Conservation (phyloP, 1,140 invertebrate species). For the Leptestheria dahalacensis region DNA sequence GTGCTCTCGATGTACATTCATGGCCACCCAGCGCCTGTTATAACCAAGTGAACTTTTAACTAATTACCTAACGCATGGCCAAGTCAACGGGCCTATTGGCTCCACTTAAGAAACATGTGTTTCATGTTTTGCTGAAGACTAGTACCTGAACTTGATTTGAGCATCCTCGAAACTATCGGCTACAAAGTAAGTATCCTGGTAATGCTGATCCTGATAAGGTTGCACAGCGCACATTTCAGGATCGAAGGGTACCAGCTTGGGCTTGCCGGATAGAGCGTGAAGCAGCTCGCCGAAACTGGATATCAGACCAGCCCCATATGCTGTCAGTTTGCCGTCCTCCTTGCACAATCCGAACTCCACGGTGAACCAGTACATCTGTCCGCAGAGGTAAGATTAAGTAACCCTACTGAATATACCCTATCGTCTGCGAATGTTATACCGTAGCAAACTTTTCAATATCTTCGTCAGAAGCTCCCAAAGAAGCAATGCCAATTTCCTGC, state of each 20-base stretch:
- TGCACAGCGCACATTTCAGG: conserved; percentile 73
- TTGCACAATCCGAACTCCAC: conserved; percentile 97
- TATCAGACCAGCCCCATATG: conserved; percentile 89
- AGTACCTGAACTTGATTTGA: too few relatives aligned
- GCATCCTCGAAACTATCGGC: conserved; percentile 95
- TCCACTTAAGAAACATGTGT: too few relatives aligned
- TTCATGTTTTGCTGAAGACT: too few relatives aligned
- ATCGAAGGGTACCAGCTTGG: conserved; percentile 73
- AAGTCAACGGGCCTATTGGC: too few relatives aligned
- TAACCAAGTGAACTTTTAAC: too few relatives aligned
- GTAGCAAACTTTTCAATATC: conserved; percentile 98
- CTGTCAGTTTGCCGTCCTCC: conserved; percentile 69
- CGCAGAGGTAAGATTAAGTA: conserved; percentile 22
- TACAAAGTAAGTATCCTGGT: conserved; percentile 86
- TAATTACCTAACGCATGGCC: too few relatives aligned
- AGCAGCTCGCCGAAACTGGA: conserved; percentile 91
- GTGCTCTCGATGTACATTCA: too few relatives aligned
- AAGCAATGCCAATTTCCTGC: conserved; percentile 91
- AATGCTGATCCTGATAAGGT: conserved; percentile 66
- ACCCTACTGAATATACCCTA: background rate
- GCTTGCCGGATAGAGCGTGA: conserved; percentile 84
- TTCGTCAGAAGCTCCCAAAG: conserved; percentile 85
- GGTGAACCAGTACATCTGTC: conserved; percentile 96
- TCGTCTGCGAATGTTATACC: conserved; percentile 34
- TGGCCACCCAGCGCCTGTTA: too few relatives aligned